A percentile compares a stretch with the other conserved stretches of the same genome.
These are phyloP conservation scores for Poicephalus meyeri DNA, from an alignment of 2,113 vertebrate species.

Conservation along the genomic window DNA sequence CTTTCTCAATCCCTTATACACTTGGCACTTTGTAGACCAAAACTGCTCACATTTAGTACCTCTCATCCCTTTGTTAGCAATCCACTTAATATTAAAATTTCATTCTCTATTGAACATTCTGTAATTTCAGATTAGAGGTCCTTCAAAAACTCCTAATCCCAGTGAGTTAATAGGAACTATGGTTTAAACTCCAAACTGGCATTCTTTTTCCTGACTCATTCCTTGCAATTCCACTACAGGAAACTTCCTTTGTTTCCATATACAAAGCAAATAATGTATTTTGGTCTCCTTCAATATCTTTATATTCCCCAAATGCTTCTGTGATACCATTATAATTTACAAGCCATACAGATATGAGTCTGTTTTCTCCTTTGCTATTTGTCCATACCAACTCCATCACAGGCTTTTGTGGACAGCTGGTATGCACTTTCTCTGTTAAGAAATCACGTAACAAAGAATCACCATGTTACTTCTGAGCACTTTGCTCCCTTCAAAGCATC, in stretches of 20 bases:
- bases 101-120: neutral
- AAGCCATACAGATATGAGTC: neutral
- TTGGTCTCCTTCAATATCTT: neutral
- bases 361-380: neutral
- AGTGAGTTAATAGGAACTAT: neutral
- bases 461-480: neutral
- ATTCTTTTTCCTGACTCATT: neutral
- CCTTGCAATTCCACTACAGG: neutral
- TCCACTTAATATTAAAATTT: neutral
- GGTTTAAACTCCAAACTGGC: neutral
- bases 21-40: neutral
- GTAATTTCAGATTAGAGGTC: neutral
- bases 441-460: neutral
- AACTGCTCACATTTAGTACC: neutral
- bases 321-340: neutral
- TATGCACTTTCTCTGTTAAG: neutral
- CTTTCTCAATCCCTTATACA: neutral
- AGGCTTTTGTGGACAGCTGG: neutral
- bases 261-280: neutral
- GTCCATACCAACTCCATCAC: neutral
- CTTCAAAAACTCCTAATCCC: neutral
- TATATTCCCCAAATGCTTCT: neutral
- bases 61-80: neutral
- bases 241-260: neutral
- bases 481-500: neutral